A percentile compares a stretch with the other conserved stretches of the same genome.
Conservation (phyloP, 2,113 vertebrate species). For the Lanius ludovicianus region DNA sequence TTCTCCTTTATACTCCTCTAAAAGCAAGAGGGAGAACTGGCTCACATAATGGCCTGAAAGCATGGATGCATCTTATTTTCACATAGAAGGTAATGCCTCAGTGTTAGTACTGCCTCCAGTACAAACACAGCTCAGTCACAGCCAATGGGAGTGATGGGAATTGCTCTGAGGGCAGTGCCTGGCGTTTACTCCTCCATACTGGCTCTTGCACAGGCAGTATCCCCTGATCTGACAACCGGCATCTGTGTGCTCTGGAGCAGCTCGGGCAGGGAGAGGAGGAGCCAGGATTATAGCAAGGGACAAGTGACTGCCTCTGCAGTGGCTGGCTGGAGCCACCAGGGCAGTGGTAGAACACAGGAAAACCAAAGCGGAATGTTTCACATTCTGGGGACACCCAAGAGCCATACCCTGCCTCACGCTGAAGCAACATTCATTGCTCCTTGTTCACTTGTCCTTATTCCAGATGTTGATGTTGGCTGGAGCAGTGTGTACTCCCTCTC, state of each 20-base stretch:
- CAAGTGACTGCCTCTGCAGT: rapidly evolving
- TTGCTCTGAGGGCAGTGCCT: background rate
- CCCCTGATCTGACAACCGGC: background rate
- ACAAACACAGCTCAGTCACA: rapidly evolving
- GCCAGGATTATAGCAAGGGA: background rate
- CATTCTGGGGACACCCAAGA: background rate
- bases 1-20: background rate
- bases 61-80: background rate
- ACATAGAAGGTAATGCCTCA: background rate
- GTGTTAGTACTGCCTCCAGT: background rate
- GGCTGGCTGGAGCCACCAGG: background rate
- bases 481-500: background rate
- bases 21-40: background rate
- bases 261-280: background rate
- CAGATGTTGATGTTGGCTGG: background rate
- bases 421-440: background rate
- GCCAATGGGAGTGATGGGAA: background rate
- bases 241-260: background rate
- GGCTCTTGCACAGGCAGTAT: background rate
- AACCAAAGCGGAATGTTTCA: background rate
- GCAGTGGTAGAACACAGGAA: background rate
- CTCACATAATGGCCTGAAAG: background rate
- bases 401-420: background rate
- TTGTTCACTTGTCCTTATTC: background rate
- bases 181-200: background rate